Base-by-base conservation (phyloP, 1,140 invertebrate genomes). In the Himalopsyche phryganea region DNA sequence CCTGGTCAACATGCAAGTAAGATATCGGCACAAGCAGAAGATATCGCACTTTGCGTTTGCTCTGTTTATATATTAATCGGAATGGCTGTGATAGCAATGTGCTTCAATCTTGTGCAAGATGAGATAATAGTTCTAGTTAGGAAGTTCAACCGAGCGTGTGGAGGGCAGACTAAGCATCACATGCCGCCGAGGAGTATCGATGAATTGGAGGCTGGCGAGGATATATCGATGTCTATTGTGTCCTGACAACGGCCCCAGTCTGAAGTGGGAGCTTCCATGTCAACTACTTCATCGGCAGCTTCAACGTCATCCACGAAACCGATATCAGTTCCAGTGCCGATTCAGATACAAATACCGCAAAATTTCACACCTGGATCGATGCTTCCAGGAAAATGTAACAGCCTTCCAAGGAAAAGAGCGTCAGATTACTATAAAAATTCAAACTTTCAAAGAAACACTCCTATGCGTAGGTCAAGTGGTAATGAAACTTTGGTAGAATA, bases 61-160 rank as follows among this genome's bases (percentile, higher is more conserved):
- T 88, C 91, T 14, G 78, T 92, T 18, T 98, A 98, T 72, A 90
- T 98, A 42, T 78, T 98, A 19, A 84, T 96, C 38, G 96, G 96
- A 13, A 91, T 98, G 84, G 92, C 94, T 4, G 81, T 98, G 49
- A 88, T 98, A 56, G 94, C 94, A 13, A 98, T 97, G 91, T 96
- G 94, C 73, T 97, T 96, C 76, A 95, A 93, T 72, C 78, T 98
- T 41, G 91, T 97, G 58, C 94, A 98, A 75, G 94, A 96, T 66
- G 92, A 97, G 73, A 86, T 96, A 64, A 84, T 90, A 54, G 71
- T 80, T 52, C 77, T 84, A 66, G 72, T 87, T 67, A 79, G 85
- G 55, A 79, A 80, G 52, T 80, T 84, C 66, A 69, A 70, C 13
- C 63, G 69, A 15, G 61, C 72, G 28, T 76, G 74, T 47, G 66